phyloP scores from a whole-genome alignment of 2,113 vertebrate species.

The Caracal caracal region DNA sequence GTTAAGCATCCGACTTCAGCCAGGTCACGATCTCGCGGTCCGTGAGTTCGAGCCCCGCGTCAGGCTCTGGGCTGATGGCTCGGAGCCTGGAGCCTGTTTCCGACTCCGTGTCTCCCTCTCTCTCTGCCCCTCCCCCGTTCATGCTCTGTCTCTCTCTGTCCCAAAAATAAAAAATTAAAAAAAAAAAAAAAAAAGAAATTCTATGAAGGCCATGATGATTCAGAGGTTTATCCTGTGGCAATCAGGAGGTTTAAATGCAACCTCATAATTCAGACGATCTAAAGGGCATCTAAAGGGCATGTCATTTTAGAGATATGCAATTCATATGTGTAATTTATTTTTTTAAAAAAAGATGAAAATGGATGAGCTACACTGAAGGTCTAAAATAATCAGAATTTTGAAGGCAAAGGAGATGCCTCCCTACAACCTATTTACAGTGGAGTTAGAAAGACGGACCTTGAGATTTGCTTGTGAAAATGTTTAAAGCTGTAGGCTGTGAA shows the following conservation, averaged over 20 bases:
- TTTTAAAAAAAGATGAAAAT: not conserved
- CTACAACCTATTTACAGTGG: slow-evolving; percentile 62
- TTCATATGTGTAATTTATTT: not conserved
- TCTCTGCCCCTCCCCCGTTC: too few relatives aligned
- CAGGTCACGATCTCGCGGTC: too few relatives aligned
- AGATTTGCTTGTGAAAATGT: slow-evolving; percentile 79
- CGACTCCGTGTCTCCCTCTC: too few relatives aligned
- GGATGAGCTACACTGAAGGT: slow-evolving; percentile 20
- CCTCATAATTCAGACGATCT: slow-evolving; percentile 53
- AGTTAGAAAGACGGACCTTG: slow-evolving; percentile 81
- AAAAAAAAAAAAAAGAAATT: slow-evolving; percentile 20
- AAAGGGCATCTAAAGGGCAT: not conserved
- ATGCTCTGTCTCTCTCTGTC: too few relatives aligned
- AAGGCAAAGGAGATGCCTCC: slow-evolving; percentile 45
- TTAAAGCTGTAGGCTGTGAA: slow-evolving; percentile 82
- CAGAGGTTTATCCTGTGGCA: slow-evolving; percentile 65
- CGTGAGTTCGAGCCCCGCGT: too few relatives aligned
- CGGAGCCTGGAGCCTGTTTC: too few relatives aligned
- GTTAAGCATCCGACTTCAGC: too few relatives aligned
- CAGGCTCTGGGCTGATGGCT: too few relatives aligned
- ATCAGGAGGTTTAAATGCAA: slow-evolving; percentile 55
- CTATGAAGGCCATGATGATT: slow-evolving; percentile 60
- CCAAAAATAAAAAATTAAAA: too few relatives aligned
- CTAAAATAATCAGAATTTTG: slow-evolving; percentile 51
- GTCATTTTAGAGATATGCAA: slow-evolving; percentile 57